Percentiles rank a stretch among this genome's conserved stretches.
Evolutionary conservation across 2,113 vertebrate species (phyloP).

Genomic region (Onychostruthus taczanowskii): DNA sequence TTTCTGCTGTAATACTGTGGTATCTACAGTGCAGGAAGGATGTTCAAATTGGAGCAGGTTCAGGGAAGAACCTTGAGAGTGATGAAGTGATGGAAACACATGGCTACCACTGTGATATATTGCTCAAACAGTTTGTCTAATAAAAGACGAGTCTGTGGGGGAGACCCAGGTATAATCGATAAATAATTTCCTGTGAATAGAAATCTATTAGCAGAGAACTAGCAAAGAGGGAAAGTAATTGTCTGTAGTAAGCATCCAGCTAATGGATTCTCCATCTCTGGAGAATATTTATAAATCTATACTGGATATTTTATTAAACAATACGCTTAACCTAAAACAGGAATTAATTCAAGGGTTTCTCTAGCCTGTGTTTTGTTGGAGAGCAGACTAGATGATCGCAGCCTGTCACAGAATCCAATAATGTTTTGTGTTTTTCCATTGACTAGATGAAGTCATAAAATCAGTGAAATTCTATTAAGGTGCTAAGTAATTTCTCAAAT

Average conservation of each 20-base stretch:
- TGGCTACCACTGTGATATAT: background rate
- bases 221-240: conserved; percentile 6
- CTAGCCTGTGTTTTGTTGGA: background rate
- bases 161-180: background rate
- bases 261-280: conserved; percentile 5
- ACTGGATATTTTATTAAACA: background rate
- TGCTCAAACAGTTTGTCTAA: background rate
- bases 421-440: background rate
- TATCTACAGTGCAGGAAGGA: background rate
- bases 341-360: conserved; percentile 2
- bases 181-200: conserved; percentile 37
- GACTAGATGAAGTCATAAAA: background rate
- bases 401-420: background rate
- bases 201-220: conserved; percentile 13
- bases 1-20: background rate
- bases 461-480: background rate
- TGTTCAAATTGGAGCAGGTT: background rate
- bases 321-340: background rate
- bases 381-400: background rate
- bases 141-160: background rate
- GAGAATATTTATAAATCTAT: conserved; percentile 38
- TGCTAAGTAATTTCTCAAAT: background rate
- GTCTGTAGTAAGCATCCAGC: background rate
- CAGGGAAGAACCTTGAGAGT: background rate
- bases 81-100: background rate